Evolutionary conservation across 1,140 invertebrate species (phyloP), one percentile per base, ranked within the genome.

Genomic region (Euura lappo): DNA sequence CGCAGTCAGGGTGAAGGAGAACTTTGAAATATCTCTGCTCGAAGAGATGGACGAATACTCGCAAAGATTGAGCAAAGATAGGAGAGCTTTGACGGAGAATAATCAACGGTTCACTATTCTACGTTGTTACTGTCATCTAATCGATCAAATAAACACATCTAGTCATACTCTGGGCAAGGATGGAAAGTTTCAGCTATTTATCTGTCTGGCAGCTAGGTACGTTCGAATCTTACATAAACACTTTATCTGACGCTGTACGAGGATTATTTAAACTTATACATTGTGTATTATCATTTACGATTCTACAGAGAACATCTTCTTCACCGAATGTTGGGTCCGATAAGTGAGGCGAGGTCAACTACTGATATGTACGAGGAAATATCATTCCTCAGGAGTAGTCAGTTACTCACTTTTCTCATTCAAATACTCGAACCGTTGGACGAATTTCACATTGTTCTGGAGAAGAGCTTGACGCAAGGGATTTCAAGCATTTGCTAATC

Each of bases 121-220:
- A 89, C 87, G 93, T 65, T 92, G 93, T 78, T 95, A 94, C 84
- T 94, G 93, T 79, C 93, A 94, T 80, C 88, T 95, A 2, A 91
- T 95, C 79, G 92, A 94, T 82, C 93, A 97, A 88, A 97, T 99
- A 67, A 94, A 94, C 83, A 91, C 91, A 46, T 93, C 93, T 0
- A 95, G 94, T 70, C 93, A 94, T 73, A 92, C 94, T 10, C 89
- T 99, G 8, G 98, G 98, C 66, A 99, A 99, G 86, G 98, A 99
- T 90, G 98, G 97, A 45, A 98, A 98, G 88, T 99, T 99, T 85
- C 98, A 99, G 84, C 90, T 99, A 6, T 98, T 99, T 82, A 93
- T 99, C 71, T 98, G 97, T 85, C 90, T 99, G 6, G 83, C 84
- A 71, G 79, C 84, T 44, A 87, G 89, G 89, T 89, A 74, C 75